A percentile compares a stretch with the other conserved stretches of the same genome.
These are phyloP conservation scores for Escarpia spicata DNA, from an alignment of 2,888 invertebrate species.

Conservation along the genomic window DNA sequence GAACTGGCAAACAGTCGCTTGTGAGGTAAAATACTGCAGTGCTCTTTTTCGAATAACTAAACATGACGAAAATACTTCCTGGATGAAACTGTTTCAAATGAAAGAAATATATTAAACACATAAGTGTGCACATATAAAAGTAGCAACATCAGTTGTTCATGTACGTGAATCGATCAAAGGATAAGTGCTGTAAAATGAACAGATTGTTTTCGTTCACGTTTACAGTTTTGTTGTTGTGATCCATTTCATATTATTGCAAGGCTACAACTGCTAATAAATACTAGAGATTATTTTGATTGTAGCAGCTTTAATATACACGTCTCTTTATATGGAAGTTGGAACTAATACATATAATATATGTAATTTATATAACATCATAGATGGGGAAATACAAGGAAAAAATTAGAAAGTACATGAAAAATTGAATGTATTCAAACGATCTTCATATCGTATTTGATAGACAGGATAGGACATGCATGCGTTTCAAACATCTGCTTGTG, in stretches of 20 bases:
- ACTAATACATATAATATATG: background rate
- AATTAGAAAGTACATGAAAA: too few species aligned
- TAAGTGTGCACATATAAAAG: background rate
- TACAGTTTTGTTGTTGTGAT: background rate
- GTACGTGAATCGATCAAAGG: too few species aligned
- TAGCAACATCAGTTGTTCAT: too few species aligned
- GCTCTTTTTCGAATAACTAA: background rate
- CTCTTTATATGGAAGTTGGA: too few species aligned
- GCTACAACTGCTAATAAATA: background rate
- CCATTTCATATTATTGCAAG: background rate
- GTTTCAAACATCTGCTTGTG: background rate
- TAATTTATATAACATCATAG: background rate
- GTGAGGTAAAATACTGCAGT: slow-evolving; percentile 54
- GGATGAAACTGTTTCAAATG: background rate
- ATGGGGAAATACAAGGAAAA: too few species aligned
- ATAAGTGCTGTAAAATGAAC: background rate
- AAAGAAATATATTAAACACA: background rate
- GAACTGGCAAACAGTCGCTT: slow-evolving; percentile 66
- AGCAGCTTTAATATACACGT: background rate
- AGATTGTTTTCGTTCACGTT: background rate
- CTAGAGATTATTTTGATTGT: background rate
- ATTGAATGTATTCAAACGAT: too few species aligned
- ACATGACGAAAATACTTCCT: background rate
- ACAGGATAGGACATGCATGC: background rate
- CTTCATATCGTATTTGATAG: too few species aligned